Percentiles rank a stretch among this genome's conserved stretches.
phyloP scores from a whole-genome alignment of 2,888 invertebrate genomes.

The Abrostola tripartita region DNA sequence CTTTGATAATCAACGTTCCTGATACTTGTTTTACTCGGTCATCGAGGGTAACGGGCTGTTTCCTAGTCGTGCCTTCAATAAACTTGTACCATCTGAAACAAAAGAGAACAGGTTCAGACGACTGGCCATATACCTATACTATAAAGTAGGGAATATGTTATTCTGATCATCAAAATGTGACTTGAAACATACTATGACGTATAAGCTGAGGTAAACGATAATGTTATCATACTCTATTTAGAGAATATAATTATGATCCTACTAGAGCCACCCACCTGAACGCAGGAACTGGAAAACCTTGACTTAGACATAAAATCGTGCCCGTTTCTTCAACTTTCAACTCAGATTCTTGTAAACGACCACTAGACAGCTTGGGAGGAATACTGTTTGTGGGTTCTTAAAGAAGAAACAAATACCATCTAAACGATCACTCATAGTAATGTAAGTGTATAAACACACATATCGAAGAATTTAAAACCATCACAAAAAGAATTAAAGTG shows the following conservation, averaged over 20 bases:
- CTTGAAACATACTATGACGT: slow-evolving; percentile 13
- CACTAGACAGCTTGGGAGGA: slow-evolving; percentile 89
- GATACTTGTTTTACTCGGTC: slow-evolving; percentile 97
- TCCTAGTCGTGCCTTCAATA: slow-evolving; percentile 94
- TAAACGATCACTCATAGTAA: slow-evolving; percentile 53
- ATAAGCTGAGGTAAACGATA: slow-evolving; percentile 5
- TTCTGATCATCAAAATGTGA: slow-evolving; percentile 16
- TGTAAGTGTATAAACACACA: slow-evolving; percentile 43
- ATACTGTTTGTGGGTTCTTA: slow-evolving; percentile 91
- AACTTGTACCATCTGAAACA: slow-evolving; percentile 98
- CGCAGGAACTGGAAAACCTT: slow-evolving; percentile 92
- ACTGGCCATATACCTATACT: slow-evolving; percentile 13
- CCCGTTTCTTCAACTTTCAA: slow-evolving; percentile 70
- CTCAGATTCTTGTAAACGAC: slow-evolving; percentile 86
- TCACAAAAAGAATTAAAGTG: slow-evolving; percentile 39
- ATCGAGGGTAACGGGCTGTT: slow-evolving; percentile 96
- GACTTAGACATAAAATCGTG: slow-evolving; percentile 91
- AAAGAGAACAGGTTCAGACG: slow-evolving; percentile 77
- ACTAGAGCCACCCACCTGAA: slow-evolving; percentile 90
- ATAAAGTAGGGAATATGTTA: slow-evolving; percentile 5
- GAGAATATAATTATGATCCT: slow-evolving; percentile 18
- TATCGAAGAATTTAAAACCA: slow-evolving; percentile 51
- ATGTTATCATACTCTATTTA: not conserved
- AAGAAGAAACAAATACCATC: slow-evolving; percentile 68
- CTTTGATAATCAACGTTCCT: slow-evolving; percentile 97